A percentile compares a stretch with the other conserved stretches of the same genome.
phyloP scores from a whole-genome alignment of 2,888 invertebrate species.

The Ceraclea dissimilis region DNA sequence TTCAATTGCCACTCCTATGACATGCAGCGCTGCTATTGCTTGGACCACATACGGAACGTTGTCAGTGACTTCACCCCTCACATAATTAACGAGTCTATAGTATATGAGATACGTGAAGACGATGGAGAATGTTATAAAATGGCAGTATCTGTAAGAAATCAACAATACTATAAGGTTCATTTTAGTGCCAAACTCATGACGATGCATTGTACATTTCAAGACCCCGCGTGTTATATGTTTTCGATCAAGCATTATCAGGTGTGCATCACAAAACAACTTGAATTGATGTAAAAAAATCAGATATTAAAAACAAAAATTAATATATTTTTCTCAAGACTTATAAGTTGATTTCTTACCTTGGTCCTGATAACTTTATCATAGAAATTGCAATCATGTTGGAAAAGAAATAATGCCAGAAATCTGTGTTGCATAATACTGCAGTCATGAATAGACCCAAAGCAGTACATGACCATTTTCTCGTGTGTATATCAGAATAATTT shows the following conservation, averaged over 20 bases:
- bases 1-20: slow-evolving; percentile 17
- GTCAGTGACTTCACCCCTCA: background rate
- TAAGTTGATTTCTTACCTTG: background rate
- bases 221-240: too few species aligned
- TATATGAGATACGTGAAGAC: slow-evolving; percentile 7
- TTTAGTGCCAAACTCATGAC: too few species aligned
- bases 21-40: slow-evolving; percentile 4
- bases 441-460: background rate
- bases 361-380: background rate
- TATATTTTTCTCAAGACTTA: too few species aligned
- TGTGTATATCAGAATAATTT: background rate
- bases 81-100: background rate
- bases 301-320: too few species aligned
- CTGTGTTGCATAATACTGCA: background rate
- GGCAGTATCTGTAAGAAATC: slow-evolving; percentile 11
- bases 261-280: too few species aligned
- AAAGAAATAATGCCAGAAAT: background rate
- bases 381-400: background rate
- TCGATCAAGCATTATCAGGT: too few species aligned
- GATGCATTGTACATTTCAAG: too few species aligned
- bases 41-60: slow-evolving; percentile 3
- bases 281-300: too few species aligned
- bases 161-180: too few species aligned
- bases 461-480: background rate
- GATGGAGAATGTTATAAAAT: background rate